These are phyloP conservation scores for Nasonia vitripennis DNA, from an alignment of 1,140 invertebrate genomes.

Conservation along the genomic window DNA sequence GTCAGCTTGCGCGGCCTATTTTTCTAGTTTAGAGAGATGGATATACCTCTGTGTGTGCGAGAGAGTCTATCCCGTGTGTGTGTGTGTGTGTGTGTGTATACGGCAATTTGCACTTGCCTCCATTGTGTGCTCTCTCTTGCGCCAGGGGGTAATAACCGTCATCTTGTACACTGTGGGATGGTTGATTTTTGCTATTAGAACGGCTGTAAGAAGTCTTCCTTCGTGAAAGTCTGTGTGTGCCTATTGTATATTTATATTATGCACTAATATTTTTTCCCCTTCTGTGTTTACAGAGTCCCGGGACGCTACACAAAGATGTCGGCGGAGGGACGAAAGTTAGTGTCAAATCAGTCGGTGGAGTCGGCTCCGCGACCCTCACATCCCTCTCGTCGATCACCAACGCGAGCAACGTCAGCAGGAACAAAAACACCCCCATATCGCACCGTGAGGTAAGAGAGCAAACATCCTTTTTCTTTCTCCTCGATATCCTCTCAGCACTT, in stretches of 20 bases:
- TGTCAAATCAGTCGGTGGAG: conserved; percentile 69
- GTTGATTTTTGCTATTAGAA: background rate
- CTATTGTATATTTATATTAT: background rate
- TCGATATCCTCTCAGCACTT: background rate
- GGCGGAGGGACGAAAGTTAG: conserved; percentile 73
- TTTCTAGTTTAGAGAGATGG: conserved; percentile 5
- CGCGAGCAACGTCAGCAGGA: conserved; percentile 69
- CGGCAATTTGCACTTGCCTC: background rate
- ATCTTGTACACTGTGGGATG: background rate
- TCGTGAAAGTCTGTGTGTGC: background rate
- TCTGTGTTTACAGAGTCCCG: conserved; percentile 72
- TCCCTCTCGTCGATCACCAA: conserved; percentile 72
- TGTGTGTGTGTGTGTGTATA: background rate
- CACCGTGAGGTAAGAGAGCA: conserved; percentile 68
- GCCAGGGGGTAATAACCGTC: background rate
- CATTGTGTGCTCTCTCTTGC: background rate
- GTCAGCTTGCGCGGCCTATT: conserved; percentile 7
- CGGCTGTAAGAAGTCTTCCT: background rate
- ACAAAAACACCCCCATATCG: conserved; percentile 70
- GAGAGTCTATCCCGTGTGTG: too few species aligned
- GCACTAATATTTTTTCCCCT: background rate
- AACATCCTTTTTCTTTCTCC: background rate
- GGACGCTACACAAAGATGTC: conserved; percentile 74
- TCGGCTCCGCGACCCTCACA: conserved; percentile 72
- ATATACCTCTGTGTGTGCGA: background rate